Percentiles rank a stretch among this genome's conserved stretches.
Evolutionary conservation across 2,888 invertebrate species (phyloP).

Genomic region (Dolichomitus sp.): DNA sequence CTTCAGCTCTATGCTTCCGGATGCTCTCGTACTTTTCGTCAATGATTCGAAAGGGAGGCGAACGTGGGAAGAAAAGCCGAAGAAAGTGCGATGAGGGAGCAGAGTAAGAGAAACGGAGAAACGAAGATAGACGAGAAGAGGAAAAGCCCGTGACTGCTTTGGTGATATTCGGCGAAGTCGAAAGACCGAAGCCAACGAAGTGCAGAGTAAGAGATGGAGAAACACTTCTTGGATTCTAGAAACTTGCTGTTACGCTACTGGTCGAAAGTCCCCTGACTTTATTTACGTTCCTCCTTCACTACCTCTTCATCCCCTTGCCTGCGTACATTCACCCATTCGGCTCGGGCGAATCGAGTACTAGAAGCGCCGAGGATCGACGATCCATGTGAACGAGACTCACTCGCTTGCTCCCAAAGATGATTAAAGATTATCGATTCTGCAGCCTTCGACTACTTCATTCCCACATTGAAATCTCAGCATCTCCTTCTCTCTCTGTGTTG

Average conservation of each 20-base stretch:
- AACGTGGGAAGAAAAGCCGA: background rate
- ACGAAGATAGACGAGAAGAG: background rate
- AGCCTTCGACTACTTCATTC: slow-evolving; percentile 24
- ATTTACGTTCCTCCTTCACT: slow-evolving; percentile 46
- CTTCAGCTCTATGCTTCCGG: slow-evolving; percentile 10
- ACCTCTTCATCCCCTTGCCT: background rate
- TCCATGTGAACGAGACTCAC: slow-evolving; percentile 38
- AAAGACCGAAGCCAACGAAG: slow-evolving; percentile 24
- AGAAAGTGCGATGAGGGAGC: background rate
- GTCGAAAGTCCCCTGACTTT: slow-evolving; percentile 46
- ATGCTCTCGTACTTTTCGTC: slow-evolving; percentile 10
- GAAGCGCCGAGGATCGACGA: slow-evolving; percentile 15
- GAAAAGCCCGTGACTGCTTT: slow-evolving; percentile 31
- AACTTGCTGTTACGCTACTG: slow-evolving; percentile 40
- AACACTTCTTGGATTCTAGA: slow-evolving; percentile 47
- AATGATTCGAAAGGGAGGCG: slow-evolving; percentile 28
- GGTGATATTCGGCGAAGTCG: slow-evolving; percentile 44
- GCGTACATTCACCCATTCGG: slow-evolving; percentile 21
- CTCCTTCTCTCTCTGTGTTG: slow-evolving; percentile 19
- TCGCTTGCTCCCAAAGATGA: slow-evolving; percentile 51
- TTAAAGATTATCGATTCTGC: slow-evolving; percentile 63
- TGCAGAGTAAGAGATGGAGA: background rate
- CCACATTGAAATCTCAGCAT: slow-evolving; percentile 10
- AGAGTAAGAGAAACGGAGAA: slow-evolving; percentile 10
- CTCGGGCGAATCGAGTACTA: slow-evolving; percentile 11